Evolutionary conservation across 2,888 invertebrate species (phyloP).

Genomic region (Hartigia nigra): DNA sequence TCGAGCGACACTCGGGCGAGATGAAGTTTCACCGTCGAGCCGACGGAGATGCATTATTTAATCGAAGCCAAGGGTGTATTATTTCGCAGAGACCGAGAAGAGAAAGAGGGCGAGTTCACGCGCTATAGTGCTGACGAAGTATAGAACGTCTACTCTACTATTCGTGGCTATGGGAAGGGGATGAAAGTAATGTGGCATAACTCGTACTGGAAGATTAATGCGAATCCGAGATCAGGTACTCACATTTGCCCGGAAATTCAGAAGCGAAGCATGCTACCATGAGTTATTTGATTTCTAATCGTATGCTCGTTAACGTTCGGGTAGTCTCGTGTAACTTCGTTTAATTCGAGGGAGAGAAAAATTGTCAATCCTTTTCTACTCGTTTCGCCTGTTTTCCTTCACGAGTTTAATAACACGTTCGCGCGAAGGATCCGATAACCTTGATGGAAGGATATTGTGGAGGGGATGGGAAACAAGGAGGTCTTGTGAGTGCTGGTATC

Average conservation of each 20-base stretch:
- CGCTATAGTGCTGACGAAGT: not conserved
- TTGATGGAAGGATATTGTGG: not conserved
- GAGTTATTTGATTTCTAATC: not conserved
- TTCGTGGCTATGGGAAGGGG: not conserved
- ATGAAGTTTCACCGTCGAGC: not conserved
- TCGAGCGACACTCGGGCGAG: not conserved
- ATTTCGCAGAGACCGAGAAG: not conserved
- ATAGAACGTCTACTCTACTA: not conserved
- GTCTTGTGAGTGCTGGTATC: too few relatives aligned
- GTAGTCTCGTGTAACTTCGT: not conserved
- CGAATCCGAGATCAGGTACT: not conserved
- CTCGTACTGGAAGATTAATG: not conserved
- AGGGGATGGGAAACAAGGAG: not conserved
- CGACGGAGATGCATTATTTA: not conserved
- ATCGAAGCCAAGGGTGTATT: not conserved
- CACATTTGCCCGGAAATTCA: not conserved
- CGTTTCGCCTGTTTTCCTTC: not conserved
- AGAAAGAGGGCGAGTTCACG: not conserved
- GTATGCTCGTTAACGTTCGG: not conserved
- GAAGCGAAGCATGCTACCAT: not conserved
- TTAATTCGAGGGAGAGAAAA: not conserved
- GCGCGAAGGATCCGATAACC: not conserved
- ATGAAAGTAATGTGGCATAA: not conserved
- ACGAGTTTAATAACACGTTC: not conserved
- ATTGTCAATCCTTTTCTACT: not conserved